Evolutionary conservation across 2,113 vertebrate species (phyloP).

Genomic region (Cervus canadensis): DNA sequence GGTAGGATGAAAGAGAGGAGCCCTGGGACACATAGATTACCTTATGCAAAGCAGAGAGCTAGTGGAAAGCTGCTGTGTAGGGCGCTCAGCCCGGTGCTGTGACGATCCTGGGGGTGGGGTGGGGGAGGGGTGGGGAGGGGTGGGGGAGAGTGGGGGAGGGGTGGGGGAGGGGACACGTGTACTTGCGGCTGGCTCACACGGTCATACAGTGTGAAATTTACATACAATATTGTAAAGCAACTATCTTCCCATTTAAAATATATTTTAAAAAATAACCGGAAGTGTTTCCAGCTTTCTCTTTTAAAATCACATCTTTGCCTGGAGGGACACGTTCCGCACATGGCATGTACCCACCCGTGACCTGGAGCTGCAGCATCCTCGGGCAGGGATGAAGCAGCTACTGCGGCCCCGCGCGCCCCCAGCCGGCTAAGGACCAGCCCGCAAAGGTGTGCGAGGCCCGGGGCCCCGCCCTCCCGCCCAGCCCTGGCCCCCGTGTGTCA

Average conservation of each 20-base stretch:
- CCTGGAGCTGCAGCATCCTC: accelerated
- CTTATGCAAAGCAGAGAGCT: neutral
- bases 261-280: neutral
- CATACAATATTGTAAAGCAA: neutral
- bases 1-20: neutral
- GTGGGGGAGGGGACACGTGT: no score
- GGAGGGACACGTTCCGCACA: neutral
- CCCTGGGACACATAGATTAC: accelerated
- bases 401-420: neutral
- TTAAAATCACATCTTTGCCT: neutral
- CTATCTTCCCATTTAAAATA: neutral
- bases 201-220: neutral
- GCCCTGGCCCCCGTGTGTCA: neutral
- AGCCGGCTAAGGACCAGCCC: neutral
- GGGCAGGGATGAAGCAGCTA: neutral
- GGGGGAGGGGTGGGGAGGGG: no score
- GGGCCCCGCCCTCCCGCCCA: neutral
- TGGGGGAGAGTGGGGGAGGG: no score
- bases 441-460: neutral
- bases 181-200: accelerated
- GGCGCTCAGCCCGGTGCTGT: accelerated
- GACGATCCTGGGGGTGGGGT: neutral
- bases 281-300: neutral
- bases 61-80: neutral
- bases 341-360: accelerated